Evolutionary conservation across 2,113 vertebrate species (phyloP), one percentile per base, ranked within the genome.

Genomic region (Misgurnus anguillicaudatus): DNA sequence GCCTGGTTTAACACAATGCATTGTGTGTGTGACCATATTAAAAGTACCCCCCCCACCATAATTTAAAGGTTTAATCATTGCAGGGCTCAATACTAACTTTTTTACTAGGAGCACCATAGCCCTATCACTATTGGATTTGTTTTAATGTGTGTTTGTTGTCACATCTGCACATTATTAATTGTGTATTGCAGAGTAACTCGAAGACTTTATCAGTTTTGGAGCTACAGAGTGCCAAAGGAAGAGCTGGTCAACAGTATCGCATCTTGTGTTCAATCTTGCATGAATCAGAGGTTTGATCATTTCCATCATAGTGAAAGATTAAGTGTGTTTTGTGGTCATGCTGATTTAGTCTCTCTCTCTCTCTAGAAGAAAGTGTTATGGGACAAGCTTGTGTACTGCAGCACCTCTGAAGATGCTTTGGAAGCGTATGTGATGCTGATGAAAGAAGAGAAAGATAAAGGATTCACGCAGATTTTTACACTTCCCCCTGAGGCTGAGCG

Each of bases 341-440:
- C 41, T 24, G 11, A 16, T 42, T 3, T 21, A 1, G 1, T 9
- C 19, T 45, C n/a, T 55, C 14, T 82, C 9, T 75, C 41, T 4
- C 16, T 6, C 45, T 85, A 92, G 91, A 61, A 55, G 0, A 8
- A n/a, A 0, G 83, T 60, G 0, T 71, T 83, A 63, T 80, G 13
- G 69, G 86, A 88, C n/a, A 80, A 81, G 79, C 85, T 90, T 67
- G 17, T 89, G 75, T 82, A 89, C 63, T 80, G 77, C 58, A 80
- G 86, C 38, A 91, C 87, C 6, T 91, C 94, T 61, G 93, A 92
- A 79, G 90, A 93, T 16, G 92, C 94, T 72, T 77, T 94, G 79
- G 84, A 92, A 39, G 87, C 86, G 6, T 96, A 92, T 39, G 74
- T 89, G 64, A 57, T 39, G 17, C 84, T 88, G 57, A 85, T 84